phyloP scores from a whole-genome alignment of 30 jellyfish, hydroid and myxozoan genomes.

The Aurelia aurita complex sp. Pacific region DNA sequence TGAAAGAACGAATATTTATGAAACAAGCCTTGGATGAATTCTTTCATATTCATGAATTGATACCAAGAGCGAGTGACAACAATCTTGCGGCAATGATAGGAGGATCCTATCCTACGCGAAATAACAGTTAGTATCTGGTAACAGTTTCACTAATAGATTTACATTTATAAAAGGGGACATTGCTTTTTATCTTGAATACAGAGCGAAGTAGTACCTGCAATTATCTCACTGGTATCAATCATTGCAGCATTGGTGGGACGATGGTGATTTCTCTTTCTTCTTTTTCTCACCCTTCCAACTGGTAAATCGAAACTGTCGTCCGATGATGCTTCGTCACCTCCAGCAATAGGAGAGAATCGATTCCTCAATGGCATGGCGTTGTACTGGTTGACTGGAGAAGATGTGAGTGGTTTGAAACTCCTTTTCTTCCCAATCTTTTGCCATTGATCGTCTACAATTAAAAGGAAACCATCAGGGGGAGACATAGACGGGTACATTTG shows the following conservation, averaged over 20 bases:
- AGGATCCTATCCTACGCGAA: too few relatives aligned
- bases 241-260: neutral
- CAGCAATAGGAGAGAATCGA: constrained; percentile 4
- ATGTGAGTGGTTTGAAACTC: neutral
- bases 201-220: neutral
- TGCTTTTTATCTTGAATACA: neutral
- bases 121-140: too few relatives aligned
- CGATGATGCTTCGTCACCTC: neutral
- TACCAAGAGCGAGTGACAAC: neutral
- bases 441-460: neutral
- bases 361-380: neutral
- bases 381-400: neutral
- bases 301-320: neutral
- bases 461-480: neutral
- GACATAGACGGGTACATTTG: neutral
- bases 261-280: neutral
- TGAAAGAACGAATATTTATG: too few relatives aligned
- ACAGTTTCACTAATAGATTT: too few relatives aligned
- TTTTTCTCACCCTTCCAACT: neutral
- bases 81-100: too few relatives aligned
- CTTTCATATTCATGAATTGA: neutral
- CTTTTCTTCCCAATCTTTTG: too few relatives aligned
- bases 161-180: too few relatives aligned
- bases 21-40: too few relatives aligned
- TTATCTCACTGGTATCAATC: neutral